Evolutionary conservation across 2,113 vertebrate species (phyloP).

Genomic region (Paradoxurus hermaphroditus): DNA sequence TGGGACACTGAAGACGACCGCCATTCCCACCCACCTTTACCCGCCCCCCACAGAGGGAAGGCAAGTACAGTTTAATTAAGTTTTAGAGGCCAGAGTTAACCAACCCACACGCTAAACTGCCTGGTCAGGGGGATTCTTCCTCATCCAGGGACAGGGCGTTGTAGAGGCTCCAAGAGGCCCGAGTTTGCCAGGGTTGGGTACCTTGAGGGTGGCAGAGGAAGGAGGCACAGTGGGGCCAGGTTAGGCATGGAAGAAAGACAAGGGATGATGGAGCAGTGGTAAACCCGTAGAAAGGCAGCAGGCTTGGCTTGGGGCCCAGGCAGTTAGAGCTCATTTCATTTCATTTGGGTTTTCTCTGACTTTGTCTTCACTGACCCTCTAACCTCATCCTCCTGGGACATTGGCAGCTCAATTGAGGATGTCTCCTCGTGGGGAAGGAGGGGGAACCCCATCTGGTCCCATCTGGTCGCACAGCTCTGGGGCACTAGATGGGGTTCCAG

Average conservation of each 20-base stretch:
- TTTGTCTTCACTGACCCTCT: background rate
- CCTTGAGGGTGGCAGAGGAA: too few relatives aligned
- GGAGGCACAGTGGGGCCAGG: background rate
- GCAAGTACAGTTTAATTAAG: background rate
- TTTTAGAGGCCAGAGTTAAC: background rate
- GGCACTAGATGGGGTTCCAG: background rate
- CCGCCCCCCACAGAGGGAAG: rapidly evolving
- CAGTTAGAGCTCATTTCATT: background rate
- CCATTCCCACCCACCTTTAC: too few relatives aligned
- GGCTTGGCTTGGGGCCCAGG: background rate
- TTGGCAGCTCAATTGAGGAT: background rate
- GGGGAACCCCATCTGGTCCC: background rate
- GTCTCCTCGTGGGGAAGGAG: background rate
- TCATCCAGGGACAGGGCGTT: rapidly evolving
- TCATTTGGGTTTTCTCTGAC: background rate
- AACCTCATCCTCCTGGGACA: background rate
- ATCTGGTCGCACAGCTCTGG: background rate
- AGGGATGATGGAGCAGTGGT: too few relatives aligned
- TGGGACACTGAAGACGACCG: background rate
- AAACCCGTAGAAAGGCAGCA: background rate
- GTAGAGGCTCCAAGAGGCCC: background rate
- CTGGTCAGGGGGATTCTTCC: background rate
- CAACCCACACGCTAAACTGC: too few relatives aligned
- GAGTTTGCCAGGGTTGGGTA: background rate
- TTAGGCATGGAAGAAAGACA: background rate